phyloP scores from a whole-genome alignment of 2,113 vertebrate genomes.

The Myotis brandtii region DNA sequence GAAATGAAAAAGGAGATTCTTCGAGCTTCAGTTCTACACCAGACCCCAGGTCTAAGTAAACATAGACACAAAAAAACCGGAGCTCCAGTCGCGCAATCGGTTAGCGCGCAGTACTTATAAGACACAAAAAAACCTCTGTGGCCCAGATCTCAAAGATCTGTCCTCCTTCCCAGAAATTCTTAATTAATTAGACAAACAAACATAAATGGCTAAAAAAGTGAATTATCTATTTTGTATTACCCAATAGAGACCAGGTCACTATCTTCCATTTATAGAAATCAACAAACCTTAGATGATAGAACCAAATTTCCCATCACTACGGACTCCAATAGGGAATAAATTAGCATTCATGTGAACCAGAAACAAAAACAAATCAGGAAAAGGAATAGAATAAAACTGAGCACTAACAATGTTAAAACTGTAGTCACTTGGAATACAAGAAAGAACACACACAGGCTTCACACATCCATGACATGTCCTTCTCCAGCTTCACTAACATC shows the following conservation, averaged over 20 bases:
- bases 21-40: not conserved
- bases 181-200: not conserved
- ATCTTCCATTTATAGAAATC: not conserved
- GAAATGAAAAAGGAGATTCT: no score
- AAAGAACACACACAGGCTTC: not conserved
- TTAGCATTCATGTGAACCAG: not conserved
- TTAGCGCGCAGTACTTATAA: no score
- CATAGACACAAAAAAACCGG: no score
- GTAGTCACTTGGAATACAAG: not conserved
- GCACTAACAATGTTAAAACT: not conserved
- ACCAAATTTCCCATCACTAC: not conserved
- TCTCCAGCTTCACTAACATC: not conserved
- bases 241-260: not conserved
- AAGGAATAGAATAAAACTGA: not conserved
- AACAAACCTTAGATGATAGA: not conserved
- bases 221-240: not conserved
- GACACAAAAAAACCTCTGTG: not conserved
- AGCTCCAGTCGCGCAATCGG: no score
- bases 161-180: not conserved
- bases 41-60: not conserved
- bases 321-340: not conserved
- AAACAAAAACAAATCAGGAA: not conserved
- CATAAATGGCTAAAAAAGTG: not conserved
- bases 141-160: not conserved
- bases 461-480: accelerated